Percentiles rank a stretch among this genome's conserved stretches.
These are phyloP conservation scores for Embiotoca jacksoni DNA, from an alignment of 2,113 vertebrate genomes.

Conservation along the genomic window DNA sequence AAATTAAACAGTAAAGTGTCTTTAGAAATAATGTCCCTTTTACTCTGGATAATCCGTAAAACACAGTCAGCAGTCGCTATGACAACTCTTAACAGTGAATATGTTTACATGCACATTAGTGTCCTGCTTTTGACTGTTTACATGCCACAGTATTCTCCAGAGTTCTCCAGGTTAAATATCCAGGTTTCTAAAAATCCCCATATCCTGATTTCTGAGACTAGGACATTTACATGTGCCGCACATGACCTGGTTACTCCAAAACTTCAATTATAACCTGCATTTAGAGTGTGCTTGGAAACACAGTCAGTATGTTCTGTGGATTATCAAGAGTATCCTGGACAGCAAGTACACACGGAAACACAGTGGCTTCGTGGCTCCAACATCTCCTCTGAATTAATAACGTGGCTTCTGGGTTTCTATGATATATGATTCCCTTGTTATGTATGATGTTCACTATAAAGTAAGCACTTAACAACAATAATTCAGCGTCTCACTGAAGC, in stretches of 20 bases:
- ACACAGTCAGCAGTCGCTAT: no score
- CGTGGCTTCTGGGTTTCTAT: slow-evolving; percentile 17
- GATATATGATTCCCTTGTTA: slow-evolving; percentile 40
- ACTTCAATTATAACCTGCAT: not conserved
- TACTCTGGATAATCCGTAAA: no score
- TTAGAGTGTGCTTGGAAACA: not conserved
- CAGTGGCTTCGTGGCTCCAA: not conserved
- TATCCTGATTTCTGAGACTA: not conserved
- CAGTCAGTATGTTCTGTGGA: not conserved
- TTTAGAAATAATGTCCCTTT: no score
- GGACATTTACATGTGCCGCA: not conserved
- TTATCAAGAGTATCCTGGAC: not conserved
- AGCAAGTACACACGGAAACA: not conserved
- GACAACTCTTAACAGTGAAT: not conserved
- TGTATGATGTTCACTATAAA: slow-evolving; percentile 50
- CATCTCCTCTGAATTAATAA: slow-evolving; percentile 25
- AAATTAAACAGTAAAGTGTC: no score
- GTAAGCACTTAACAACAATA: slow-evolving; percentile 49
- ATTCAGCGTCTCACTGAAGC: slow-evolving; percentile 48
- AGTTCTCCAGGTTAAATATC: not conserved
- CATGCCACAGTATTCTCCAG: not conserved
- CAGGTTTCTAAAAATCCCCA: not conserved
- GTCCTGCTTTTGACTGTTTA: not conserved
- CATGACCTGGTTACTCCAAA: not conserved
- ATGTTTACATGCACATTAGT: not conserved